These are phyloP conservation scores for Campoletis raptor DNA, from an alignment of 2,888 invertebrate species.

Conservation along the genomic window DNA sequence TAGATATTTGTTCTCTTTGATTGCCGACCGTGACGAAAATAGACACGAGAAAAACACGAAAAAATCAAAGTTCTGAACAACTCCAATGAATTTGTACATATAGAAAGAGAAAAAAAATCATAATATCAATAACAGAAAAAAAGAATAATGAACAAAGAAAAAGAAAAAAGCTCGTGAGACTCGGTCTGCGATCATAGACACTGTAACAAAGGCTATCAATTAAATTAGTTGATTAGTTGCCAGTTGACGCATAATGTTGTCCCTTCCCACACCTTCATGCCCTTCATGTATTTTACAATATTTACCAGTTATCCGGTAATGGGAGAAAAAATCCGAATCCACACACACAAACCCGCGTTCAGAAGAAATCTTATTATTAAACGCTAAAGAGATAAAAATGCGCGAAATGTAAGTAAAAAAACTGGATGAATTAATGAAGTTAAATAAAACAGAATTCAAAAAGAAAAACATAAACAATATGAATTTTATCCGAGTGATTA, in stretches of 20 bases:
- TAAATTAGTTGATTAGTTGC: conserved; percentile 76
- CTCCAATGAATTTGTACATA: conserved; percentile 77
- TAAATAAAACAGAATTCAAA: conserved; percentile 36
- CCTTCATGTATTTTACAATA: conserved; percentile 78
- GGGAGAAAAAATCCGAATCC: conserved; percentile 56
- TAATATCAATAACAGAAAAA: neutral
- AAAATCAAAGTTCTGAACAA: conserved; percentile 72
- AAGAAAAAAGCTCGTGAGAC: conserved; percentile 70
- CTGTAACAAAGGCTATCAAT: conserved; percentile 78
- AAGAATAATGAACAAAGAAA: conserved; percentile 2
- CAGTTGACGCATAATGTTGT: conserved; percentile 78
- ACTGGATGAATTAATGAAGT: conserved; percentile 33
- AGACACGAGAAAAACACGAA: conserved; percentile 45
- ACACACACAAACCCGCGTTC: neutral
- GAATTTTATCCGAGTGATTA: conserved; percentile 78
- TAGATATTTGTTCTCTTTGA: conserved; percentile 48
- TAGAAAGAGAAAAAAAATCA: conserved; percentile 60
- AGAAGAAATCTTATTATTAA: conserved; percentile 72
- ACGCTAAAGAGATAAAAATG: conserved; percentile 70
- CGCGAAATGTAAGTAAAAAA: conserved; percentile 72
- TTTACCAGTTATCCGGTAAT: conserved; percentile 80
- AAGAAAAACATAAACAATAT: conserved; percentile 11
- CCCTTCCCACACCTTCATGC: conserved; percentile 62
- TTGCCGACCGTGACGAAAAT: conserved; percentile 61
- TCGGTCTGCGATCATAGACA: conserved; percentile 75